Percentiles rank a stretch among this genome's conserved stretches.
phyloP scores from a whole-genome alignment of 2,888 invertebrate species.

The Isoperla grammatica region DNA sequence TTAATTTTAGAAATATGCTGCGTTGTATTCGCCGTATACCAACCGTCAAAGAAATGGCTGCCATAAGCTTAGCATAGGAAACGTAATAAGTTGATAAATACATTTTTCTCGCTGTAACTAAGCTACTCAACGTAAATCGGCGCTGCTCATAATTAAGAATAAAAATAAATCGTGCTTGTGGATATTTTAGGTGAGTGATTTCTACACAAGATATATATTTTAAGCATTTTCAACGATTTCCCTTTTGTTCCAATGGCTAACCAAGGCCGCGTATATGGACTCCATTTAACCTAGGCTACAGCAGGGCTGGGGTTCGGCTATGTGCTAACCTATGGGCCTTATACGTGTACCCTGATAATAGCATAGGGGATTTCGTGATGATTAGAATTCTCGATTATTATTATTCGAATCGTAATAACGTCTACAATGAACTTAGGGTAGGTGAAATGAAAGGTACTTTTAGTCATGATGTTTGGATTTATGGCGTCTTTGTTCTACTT shows the following conservation, averaged over 20 bases:
- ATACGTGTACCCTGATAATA: conserved; percentile 29
- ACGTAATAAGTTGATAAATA: conserved; percentile 22
- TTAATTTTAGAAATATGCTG: conserved; percentile 40
- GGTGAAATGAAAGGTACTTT: conserved; percentile 33
- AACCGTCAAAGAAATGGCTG: conserved; percentile 50
- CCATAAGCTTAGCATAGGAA: conserved; percentile 50
- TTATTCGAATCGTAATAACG: not conserved
- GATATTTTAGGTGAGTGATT: conserved; percentile 9
- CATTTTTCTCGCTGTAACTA: conserved; percentile 26
- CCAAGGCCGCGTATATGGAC: conserved; percentile 43
- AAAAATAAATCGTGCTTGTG: not conserved
- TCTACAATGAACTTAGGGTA: not conserved
- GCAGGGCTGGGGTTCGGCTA: conserved; percentile 32
- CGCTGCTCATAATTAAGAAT: not conserved
- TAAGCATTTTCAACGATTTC: conserved; percentile 1
- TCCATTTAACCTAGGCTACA: conserved; percentile 46
- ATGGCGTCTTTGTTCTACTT: conserved; percentile 32
- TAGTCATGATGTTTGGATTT: conserved; percentile 34
- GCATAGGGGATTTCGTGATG: conserved; percentile 27
- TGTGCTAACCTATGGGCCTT: conserved; percentile 31
- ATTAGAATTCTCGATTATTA: conserved; percentile 14
- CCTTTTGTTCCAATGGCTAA: conserved; percentile 46
- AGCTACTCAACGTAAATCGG: conserved; percentile 31
- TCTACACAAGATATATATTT: not conserved
- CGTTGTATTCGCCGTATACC: conserved; percentile 39